Percentiles rank a stretch among this genome's conserved stretches.
Evolutionary conservation across 35 echinoderm and acorn worm genomes (phyloP).

Genomic region (Hemicentrotus pulcherrimus): DNA sequence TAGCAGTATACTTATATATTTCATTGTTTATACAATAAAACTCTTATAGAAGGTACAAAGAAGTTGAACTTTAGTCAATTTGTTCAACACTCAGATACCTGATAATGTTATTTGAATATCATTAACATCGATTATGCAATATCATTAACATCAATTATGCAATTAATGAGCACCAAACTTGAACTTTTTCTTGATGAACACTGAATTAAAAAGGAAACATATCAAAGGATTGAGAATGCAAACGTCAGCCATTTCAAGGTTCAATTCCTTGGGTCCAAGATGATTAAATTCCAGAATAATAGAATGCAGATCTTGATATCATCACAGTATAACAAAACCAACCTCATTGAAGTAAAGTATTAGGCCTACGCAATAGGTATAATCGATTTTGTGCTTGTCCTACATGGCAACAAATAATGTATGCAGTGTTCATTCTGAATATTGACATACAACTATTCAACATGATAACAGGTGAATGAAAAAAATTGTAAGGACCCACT

Average conservation of each 20-base stretch:
- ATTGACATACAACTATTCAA: too few relatives aligned
- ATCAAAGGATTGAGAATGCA: background rate
- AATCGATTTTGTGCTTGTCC: too few relatives aligned
- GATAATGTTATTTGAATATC: background rate
- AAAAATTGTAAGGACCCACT: too few relatives aligned
- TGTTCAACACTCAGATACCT: background rate
- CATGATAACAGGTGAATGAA: too few relatives aligned
- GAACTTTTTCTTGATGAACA: background rate
- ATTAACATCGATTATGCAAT: background rate
- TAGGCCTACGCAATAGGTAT: background rate
- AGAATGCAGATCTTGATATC: too few relatives aligned
- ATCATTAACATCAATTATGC: too few relatives aligned
- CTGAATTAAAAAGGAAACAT: background rate
- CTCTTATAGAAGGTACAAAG: background rate
- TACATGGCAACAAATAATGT: too few relatives aligned
- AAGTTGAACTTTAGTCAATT: background rate
- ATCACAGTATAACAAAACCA: background rate
- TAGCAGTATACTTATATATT: background rate
- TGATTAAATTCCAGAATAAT: too few relatives aligned
- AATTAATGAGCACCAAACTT: too few relatives aligned
- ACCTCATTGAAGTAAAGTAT: background rate
- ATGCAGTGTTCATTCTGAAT: too few relatives aligned
- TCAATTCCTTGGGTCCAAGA: background rate
- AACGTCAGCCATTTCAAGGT: background rate
- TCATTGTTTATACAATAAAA: conserved; percentile 1